Base-by-base conservation (phyloP, 2,888 invertebrate species). In the Netelia fuscicornis region DNA sequence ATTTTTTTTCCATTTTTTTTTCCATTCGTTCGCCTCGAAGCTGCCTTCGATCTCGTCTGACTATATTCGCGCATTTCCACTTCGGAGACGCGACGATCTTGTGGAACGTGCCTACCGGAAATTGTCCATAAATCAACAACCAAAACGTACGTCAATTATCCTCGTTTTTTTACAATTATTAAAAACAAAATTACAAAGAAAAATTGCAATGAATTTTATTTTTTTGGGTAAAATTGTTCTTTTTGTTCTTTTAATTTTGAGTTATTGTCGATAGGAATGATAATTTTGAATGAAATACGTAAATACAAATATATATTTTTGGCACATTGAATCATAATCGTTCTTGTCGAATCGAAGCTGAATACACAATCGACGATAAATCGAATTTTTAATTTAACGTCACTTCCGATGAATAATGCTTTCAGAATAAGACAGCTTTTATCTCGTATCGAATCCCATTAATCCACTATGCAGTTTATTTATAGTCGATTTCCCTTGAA, bases 61-160 rank as follows among this genome's bases (percentile, higher is more conserved):
- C 74, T 52, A 56, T 52, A 74, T 54, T 70, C 71, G 82, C 58
- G 64, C 56, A 20, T 44, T 58, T 77, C 82, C 60, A 76, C 82
- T 77, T 77, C 64, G 65, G n/a, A 20, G n/a, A 67, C 58, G 67
- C 13, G n/a, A 56, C 64, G 25, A 52, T 56, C 44, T 54, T 81
- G 37, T 48, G 70, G n/a, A 77, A 64, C 20, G 54, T 44, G 56
- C 5, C 11, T 1, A n/a, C 23, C 23, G 42, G 11, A 54, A 23
- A 37, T 70, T 54, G 3, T 48, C 10, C 37, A n/a, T 13, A 44
- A 52, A 20, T 1, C 44, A 23, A 11, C 10, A 44, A 17, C 17
- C 10, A 25, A 17, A 44, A 11, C n/a, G 67, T 68, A 68, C 25
- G 77, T 77, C 56, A 20, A 42, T 13, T 3, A 23, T 42, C 1